A percentile compares a stretch with the other conserved stretches of the same genome.
Evolutionary conservation across 1,140 invertebrate genomes (phyloP).

Genomic region (Antheraea mylitta): DNA sequence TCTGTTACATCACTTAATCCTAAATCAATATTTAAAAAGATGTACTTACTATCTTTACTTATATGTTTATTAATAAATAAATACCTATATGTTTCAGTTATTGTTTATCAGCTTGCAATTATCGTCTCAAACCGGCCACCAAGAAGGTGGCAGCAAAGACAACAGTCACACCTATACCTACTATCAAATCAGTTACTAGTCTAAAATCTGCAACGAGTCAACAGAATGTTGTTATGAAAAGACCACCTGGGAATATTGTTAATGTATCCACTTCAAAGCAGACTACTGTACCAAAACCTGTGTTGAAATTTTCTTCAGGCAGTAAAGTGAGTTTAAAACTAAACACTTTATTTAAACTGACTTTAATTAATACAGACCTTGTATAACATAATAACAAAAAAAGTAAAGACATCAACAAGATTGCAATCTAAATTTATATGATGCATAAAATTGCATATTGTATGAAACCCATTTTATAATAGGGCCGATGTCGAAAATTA

Average conservation of each 20-base stretch:
- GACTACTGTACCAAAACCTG: conserved; percentile 85
- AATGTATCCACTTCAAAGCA: conserved; percentile 84
- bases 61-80: too few relatives aligned
- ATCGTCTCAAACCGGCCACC: conserved; percentile 71
- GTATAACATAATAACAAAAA: too few relatives aligned
- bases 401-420: too few relatives aligned
- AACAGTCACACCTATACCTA: conserved; percentile 61
- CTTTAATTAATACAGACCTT: too few relatives aligned
- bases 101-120: conserved; percentile 71
- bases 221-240: conserved; percentile 78
- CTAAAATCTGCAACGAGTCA: conserved; percentile 42
- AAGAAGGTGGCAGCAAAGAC: conserved; percentile 75
- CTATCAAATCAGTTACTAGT: conserved; percentile 67
- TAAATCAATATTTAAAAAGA: too few relatives aligned
- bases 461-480: too few relatives aligned
- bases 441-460: too few relatives aligned
- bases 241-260: conserved; percentile 78
- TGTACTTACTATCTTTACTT: not conserved
- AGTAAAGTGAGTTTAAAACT: conserved; percentile 58
- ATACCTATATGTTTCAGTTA: too few relatives aligned
- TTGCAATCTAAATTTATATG: too few relatives aligned
- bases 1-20: too few relatives aligned
- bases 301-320: conserved; percentile 84
- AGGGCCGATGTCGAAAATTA: too few relatives aligned
- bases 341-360: too few relatives aligned